Evolutionary conservation across 1,140 invertebrate genomes (phyloP), one percentile per base, ranked within the genome.

Genomic region (Asobara japonica): DNA sequence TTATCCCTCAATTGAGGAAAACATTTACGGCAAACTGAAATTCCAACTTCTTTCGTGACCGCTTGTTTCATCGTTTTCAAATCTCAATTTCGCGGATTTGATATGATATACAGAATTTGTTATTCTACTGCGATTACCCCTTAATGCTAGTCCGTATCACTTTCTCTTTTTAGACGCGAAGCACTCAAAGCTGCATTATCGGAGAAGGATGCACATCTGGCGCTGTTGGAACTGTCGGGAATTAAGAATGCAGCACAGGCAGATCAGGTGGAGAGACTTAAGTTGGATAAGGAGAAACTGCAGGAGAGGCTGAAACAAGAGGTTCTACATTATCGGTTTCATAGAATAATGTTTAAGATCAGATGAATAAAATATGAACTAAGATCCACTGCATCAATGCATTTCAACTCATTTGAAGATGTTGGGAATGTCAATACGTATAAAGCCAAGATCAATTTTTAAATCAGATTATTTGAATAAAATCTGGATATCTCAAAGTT

Each of bases 171-270:
- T 80, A 95, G 94, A 81, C 92, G 93, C 85, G 94, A 96, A 87
- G 92, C 94, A 68, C 83, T 96, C 30, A 91, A 94, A 86, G 90
- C 92, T 60, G 91, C 93, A 1, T 92, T 96, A 45, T 94, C 93
- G 80, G 95, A 96, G 79, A 96, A 96, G 82, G 95, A 96, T 84
- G 92, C 94, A 16, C 93, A 95, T 82, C 89, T 96, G 75, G 95
- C 94, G 0, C 85, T 96, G 70, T 81, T 96, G 51, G 94, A 96
- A 86, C 91, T 95, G 83, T 92, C 92, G 31, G 92, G 92, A 22
- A 90, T 93, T 66, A 90, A 92, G 82, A 91, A 89, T 45, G 89
- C 90, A 51, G 86, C 82, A 71, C 91, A 92, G 75, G 90, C 90
- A 4, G 89, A 90, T 73, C 89, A 91, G 82, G 90, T 88, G 27